Percentiles rank a stretch among this genome's conserved stretches.
phyloP scores from a whole-genome alignment of 2,113 vertebrate species.

The Neofelis nebulosa region DNA sequence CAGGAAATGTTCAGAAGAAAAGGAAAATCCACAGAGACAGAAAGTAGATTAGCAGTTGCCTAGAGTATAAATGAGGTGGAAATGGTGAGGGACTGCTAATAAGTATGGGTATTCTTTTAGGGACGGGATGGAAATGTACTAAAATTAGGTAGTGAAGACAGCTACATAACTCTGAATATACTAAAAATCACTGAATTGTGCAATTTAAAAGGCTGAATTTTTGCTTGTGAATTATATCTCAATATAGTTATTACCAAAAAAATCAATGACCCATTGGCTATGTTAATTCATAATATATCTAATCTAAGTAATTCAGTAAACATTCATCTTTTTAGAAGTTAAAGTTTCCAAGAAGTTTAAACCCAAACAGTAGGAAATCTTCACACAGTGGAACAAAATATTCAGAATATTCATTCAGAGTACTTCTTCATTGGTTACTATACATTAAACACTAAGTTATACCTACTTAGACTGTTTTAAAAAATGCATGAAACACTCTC shows the following conservation, averaged over 20 bases:
- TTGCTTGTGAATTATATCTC: background rate
- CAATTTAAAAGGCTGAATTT: background rate
- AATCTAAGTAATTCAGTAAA: background rate
- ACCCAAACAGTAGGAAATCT: background rate
- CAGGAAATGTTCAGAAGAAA: background rate
- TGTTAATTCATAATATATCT: background rate
- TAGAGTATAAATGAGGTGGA: background rate
- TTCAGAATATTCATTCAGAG: background rate
- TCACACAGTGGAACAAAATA: background rate
- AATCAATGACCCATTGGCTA: background rate
- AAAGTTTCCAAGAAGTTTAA: background rate
- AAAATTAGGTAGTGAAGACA: background rate
- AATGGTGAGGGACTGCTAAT: background rate
- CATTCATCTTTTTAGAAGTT: background rate
- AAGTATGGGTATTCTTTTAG: background rate
- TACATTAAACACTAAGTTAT: constrained; percentile 29
- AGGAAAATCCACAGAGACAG: background rate
- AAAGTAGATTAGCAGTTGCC: background rate
- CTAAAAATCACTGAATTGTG: background rate
- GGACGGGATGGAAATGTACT: background rate
- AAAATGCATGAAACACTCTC: background rate
- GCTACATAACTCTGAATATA: background rate
- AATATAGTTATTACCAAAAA: constrained; percentile 20
- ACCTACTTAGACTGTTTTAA: background rate
- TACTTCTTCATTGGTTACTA: background rate